These are phyloP conservation scores for Syrista parreyssii DNA, from an alignment of 2,888 invertebrate species.

Conservation along the genomic window DNA sequence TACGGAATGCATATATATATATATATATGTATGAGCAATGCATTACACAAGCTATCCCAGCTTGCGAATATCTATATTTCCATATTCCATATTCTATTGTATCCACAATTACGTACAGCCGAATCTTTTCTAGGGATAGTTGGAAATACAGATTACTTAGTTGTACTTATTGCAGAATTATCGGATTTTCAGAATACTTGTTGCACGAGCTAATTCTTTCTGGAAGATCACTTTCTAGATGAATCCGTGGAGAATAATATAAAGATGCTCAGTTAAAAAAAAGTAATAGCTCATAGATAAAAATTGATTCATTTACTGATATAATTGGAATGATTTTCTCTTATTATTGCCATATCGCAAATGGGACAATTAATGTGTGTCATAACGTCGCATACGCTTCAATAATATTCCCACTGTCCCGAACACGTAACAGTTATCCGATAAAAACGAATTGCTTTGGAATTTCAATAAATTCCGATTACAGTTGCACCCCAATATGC, in stretches of 20 bases:
- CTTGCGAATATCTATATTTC: neutral
- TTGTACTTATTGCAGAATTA: neutral
- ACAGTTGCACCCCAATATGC: constrained; percentile 21
- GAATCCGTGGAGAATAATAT: neutral
- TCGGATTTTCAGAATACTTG: neutral
- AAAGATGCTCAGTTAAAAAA: too few species aligned
- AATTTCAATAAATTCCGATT: constrained; percentile 40
- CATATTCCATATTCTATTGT: neutral
- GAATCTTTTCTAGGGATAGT: neutral
- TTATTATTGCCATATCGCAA: neutral
- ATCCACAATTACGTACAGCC: neutral
- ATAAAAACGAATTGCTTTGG: constrained; percentile 28
- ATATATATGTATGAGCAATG: neutral
- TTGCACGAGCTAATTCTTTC: neutral
- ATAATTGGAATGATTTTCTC: neutral
- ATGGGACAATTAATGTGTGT: neutral
- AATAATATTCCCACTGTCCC: neutral
- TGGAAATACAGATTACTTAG: neutral
- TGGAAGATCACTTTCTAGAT: neutral
- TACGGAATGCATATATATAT: neutral
- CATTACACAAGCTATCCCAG: neutral
- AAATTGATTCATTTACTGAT: neutral
- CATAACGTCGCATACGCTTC: neutral
- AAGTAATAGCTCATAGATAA: neutral
- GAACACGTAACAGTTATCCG: neutral